Evolutionary conservation across 1,140 invertebrate species (phyloP), one percentile per base, ranked within the genome.

Genomic region (Solenopsis fugax): DNA sequence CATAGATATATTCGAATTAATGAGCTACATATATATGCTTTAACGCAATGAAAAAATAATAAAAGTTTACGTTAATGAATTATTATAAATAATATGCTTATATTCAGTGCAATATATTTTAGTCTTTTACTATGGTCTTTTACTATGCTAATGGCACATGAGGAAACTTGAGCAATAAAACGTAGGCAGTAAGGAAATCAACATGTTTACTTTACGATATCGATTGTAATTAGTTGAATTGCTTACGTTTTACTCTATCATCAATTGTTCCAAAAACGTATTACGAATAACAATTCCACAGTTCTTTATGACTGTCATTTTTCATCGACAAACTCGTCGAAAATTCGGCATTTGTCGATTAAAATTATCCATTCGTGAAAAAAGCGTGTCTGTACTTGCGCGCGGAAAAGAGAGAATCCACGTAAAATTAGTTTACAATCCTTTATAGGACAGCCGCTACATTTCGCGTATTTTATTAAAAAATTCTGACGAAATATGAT

Each of bases 391-490:
- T 34, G 41, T 64, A 65, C 37, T 34, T 34, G 65, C 16, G 37
- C 12, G 16, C 54, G 21, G 18, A 45, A 45, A 13, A 45, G 67
- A 29, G 41, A 60, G 52, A 73, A 72, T 45, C 58, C 18, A 60
- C 24, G 69, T 58, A 34, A 73, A 84, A 84, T 84, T 84, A 72
- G 54, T 84, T 84, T 84, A 62, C 52, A 60, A 21, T 13, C 41
- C 4, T 82, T 82, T 73, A 41, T 16, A 58, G 64, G 52, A 84
- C 21, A 29, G 71, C 18, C 18, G 67, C 52, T 73, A 58, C 80
- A 84, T 84, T 73, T 80, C 52, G 41, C 86, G 88, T 67, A 89
- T 90, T 90, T 89, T 89, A 90, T 90, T 89, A 85, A 89, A 78
- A 90, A 81, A 90, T 90, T 90, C 82, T 90, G 67, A 71, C 54